Conservation (phyloP, 2,888 invertebrate species). For the Orthonevra nobilis region DNA sequence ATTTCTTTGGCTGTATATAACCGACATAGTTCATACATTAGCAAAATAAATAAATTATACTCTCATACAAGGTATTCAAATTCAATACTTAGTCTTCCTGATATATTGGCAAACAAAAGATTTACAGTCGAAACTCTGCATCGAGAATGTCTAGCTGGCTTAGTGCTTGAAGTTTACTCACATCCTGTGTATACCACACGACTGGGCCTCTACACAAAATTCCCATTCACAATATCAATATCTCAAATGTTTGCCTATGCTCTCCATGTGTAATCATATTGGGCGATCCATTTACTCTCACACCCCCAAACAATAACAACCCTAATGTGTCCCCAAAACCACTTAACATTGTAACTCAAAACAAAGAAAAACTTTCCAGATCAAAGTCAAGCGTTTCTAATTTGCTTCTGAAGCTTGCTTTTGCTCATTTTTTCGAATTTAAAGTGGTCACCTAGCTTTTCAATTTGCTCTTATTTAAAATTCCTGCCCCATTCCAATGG, state of each 20-base stretch:
- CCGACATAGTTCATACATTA: too few relatives aligned
- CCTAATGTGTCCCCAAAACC: constrained; percentile 26
- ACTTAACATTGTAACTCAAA: constrained; percentile 35
- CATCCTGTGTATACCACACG: too few relatives aligned
- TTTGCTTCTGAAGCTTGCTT: constrained; percentile 28
- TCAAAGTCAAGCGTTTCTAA: constrained; percentile 48
- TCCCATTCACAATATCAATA: constrained; percentile 9
- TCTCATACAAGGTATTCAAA: neutral
- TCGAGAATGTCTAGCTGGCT: too few relatives aligned
- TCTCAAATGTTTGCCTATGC: constrained; percentile 29
- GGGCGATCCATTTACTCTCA: constrained; percentile 20
- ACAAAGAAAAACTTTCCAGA: constrained; percentile 46
- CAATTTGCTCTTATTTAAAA: constrained; percentile 39
- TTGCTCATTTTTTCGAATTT: constrained; percentile 28
- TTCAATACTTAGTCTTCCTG: constrained; percentile 21
- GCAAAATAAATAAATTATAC: constrained; percentile 23
- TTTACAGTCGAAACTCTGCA: constrained; percentile 14
- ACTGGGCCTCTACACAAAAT: too few relatives aligned
- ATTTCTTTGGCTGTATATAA: too few relatives aligned
- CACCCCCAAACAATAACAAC: neutral
- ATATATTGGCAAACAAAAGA: constrained; percentile 27
- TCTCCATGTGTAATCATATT: constrained; percentile 6
- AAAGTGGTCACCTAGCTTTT: constrained; percentile 47
- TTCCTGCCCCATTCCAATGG: neutral
- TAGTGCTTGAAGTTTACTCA: neutral